Conservation (phyloP, 2,797 vertebrate genomes). For the Acropternis orthonyx region DNA sequence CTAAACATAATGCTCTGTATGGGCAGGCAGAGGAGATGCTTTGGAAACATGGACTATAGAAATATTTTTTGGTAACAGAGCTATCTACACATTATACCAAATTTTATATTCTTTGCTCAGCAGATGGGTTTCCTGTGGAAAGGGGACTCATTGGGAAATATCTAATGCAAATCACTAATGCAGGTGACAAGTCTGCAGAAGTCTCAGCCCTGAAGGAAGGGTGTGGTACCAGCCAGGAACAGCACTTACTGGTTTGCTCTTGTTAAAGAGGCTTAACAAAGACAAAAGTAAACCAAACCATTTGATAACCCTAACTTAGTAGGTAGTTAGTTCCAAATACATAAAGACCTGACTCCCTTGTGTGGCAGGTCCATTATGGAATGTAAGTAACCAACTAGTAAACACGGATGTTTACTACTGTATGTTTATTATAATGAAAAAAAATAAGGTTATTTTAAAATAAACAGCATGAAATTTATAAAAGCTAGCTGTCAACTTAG, state of each 20-base stretch:
- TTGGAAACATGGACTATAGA: background rate
- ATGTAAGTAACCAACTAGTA: background rate
- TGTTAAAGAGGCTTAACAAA: background rate
- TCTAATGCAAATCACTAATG: constrained; percentile 11
- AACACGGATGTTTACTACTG: background rate
- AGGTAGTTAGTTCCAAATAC: background rate
- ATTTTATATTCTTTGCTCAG: background rate
- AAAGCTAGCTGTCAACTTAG: background rate
- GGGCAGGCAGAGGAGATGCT: background rate
- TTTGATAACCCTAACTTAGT: background rate
- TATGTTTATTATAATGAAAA: background rate
- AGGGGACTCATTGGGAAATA: background rate
- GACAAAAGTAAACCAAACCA: background rate
- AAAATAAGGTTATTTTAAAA: background rate
- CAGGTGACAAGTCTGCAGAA: constrained; percentile 20
- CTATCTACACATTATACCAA: accelerated
- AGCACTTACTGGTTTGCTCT: background rate
- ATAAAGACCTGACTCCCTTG: background rate
- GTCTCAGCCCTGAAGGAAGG: constrained; percentile 37
- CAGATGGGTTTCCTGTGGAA: constrained; percentile 17
- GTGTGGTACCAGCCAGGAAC: constrained; percentile 20
- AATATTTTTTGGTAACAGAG: background rate
- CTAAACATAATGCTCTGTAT: background rate
- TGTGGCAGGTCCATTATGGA: background rate
- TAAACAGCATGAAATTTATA: background rate